These are phyloP conservation scores for Hybos culiciformis DNA, from an alignment of 2,888 invertebrate species.

Conservation along the genomic window DNA sequence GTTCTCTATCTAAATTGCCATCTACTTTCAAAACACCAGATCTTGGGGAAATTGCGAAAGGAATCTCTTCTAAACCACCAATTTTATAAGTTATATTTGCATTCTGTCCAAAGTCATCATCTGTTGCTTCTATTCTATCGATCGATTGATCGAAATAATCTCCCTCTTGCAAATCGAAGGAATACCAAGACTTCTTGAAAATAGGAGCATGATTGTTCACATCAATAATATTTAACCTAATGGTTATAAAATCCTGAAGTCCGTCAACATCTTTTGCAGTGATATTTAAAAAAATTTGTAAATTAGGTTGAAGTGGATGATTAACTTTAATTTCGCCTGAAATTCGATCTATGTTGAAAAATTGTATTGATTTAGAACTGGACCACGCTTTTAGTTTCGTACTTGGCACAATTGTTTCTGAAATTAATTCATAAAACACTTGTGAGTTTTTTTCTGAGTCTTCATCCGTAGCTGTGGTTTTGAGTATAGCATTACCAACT, in stretches of 20 bases:
- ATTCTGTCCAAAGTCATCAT: conserved; percentile 68
- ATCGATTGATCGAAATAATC: conserved; percentile 54
- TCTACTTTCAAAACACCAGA: conserved; percentile 58
- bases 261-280: conserved; percentile 65
- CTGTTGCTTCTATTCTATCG: conserved; percentile 63
- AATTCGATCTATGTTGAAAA: conserved; percentile 60
- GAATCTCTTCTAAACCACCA: conserved; percentile 40
- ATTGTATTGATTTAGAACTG: conserved; percentile 36
- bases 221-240: conserved; percentile 61
- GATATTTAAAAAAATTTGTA: conserved; percentile 59
- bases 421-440: conserved; percentile 54
- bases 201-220: conserved; percentile 74
- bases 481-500: conserved; percentile 53
- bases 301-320: conserved; percentile 56
- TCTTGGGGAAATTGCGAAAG: conserved; percentile 55
- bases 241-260: conserved; percentile 51
- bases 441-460: conserved; percentile 58
- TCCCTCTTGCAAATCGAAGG: conserved; percentile 69
- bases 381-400: conserved; percentile 23
- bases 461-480: conserved; percentile 56
- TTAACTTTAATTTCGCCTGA: conserved; percentile 64
- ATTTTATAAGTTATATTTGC: conserved; percentile 60
- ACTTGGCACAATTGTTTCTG: conserved; percentile 48
- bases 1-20: conserved; percentile 66
- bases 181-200: conserved; percentile 71